Conservation (phyloP, 2,113 vertebrate genomes). For the Limnothrissa miodon region DNA sequence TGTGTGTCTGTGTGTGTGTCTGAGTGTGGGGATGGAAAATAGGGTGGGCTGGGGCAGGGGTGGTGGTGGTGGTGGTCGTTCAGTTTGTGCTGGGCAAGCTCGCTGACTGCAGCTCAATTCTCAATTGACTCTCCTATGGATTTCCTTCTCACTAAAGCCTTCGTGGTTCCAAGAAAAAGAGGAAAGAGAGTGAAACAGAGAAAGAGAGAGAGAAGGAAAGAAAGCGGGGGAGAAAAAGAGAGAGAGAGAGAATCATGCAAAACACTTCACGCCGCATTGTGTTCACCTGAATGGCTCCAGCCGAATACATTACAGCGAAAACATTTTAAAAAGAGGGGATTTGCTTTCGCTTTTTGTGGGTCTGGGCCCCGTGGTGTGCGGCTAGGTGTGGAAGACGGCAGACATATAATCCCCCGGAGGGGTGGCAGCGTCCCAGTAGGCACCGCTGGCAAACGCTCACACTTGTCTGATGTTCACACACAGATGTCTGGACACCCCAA, state of each 20-base stretch:
- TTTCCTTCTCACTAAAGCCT: conserved; percentile 39
- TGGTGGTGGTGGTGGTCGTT: not conserved
- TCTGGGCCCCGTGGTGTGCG: not conserved
- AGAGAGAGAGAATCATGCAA: conserved; percentile 4
- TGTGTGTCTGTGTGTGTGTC: too few relatives aligned
- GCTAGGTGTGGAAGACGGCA: not conserved
- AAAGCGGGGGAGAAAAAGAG: not conserved
- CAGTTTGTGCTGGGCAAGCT: conserved; percentile 2
- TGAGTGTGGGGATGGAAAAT: not conserved
- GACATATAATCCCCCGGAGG: not conserved
- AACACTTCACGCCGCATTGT: not conserved
- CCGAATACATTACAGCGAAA: not conserved
- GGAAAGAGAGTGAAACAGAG: not conserved
- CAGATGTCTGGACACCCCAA: conserved; percentile 26
- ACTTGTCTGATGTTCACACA: not conserved
- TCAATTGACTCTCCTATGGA: conserved; percentile 42
- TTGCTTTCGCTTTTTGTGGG: not conserved
- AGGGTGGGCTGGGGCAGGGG: not conserved
- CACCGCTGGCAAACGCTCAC: not conserved
- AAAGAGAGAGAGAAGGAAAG: not conserved
- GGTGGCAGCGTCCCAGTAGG: not conserved
- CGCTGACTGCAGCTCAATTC: conserved; percentile 36
- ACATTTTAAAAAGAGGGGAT: not conserved
- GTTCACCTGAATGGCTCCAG: not conserved
- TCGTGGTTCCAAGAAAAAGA: conserved; percentile 26